These are phyloP conservation scores for Sphaeramia orbicularis DNA, from an alignment of 2,797 vertebrate species.

Conservation along the genomic window DNA sequence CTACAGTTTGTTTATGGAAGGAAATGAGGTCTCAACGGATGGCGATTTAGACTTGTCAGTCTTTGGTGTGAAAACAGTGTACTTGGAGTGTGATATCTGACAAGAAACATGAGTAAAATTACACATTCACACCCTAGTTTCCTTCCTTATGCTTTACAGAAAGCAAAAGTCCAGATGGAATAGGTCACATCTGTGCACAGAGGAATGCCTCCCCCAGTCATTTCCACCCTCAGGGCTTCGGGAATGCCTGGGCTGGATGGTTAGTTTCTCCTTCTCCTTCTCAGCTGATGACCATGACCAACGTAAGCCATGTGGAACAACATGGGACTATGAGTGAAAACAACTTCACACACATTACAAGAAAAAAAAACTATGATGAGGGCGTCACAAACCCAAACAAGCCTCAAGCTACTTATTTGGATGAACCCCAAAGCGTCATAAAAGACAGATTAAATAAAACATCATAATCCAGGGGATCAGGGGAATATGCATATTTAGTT, in stretches of 20 bases:
- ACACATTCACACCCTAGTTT: conserved; percentile 47
- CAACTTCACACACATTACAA: conserved; percentile 13
- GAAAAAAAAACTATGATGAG: neutral
- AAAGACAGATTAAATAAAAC: conserved; percentile 57
- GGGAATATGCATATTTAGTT: conserved; percentile 47
- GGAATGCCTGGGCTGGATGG: conserved; percentile 46
- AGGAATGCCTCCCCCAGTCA: conserved; percentile 44
- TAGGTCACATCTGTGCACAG: conserved; percentile 61
- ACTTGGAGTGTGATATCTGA: conserved; percentile 50
- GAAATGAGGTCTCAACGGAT: conserved; percentile 59
- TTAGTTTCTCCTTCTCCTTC: conserved; percentile 10
- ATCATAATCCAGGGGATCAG: conserved; percentile 53
- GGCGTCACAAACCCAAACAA: neutral
- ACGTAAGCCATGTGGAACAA: conserved; percentile 50
- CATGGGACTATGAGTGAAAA: conserved; percentile 4
- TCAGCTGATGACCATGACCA: conserved; percentile 56
- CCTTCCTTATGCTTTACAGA: conserved; percentile 39
- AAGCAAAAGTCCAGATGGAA: conserved; percentile 62
- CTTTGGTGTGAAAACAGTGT: conserved; percentile 48
- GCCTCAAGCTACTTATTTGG: conserved; percentile 36
- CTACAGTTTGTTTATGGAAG: conserved; percentile 65
- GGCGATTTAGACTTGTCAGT: conserved; percentile 44
- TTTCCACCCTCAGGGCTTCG: conserved; percentile 35
- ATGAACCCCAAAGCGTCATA: conserved; percentile 32
- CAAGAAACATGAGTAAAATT: conserved; percentile 42